Conservation (phyloP, 2,113 vertebrate species). For the Spilogale gracilis region DNA sequence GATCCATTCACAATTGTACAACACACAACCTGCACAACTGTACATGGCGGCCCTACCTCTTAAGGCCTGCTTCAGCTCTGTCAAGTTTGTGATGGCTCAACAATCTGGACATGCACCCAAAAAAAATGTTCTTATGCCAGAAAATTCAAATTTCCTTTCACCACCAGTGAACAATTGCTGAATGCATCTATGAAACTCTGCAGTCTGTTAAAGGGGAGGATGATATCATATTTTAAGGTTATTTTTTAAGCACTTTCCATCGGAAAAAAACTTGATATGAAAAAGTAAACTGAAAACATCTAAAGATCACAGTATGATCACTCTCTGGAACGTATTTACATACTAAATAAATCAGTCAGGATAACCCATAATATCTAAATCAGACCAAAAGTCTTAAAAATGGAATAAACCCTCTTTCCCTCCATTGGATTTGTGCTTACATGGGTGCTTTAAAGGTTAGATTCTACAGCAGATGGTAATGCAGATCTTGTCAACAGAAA, state of each 20-base stretch:
- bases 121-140: background rate
- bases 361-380: background rate
- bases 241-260: background rate
- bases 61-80: background rate
- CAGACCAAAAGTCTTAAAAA: background rate
- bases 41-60: too few relatives aligned
- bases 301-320: background rate
- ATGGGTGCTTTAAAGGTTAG: background rate
- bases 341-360: conserved; percentile 12
- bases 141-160: conserved; percentile 7
- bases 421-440: background rate
- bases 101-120: background rate
- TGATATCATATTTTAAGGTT: background rate
- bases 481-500: background rate
- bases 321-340: background rate
- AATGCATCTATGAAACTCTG: background rate
- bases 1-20: background rate
- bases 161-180: background rate
- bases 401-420: background rate
- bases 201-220: background rate
- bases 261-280: background rate
- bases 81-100: background rate
- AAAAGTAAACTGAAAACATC: background rate
- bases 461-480: background rate
- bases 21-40: background rate